Evolutionary conservation across 2,888 invertebrate genomes (phyloP).

Genomic region (Drosophila mayaguana): DNA sequence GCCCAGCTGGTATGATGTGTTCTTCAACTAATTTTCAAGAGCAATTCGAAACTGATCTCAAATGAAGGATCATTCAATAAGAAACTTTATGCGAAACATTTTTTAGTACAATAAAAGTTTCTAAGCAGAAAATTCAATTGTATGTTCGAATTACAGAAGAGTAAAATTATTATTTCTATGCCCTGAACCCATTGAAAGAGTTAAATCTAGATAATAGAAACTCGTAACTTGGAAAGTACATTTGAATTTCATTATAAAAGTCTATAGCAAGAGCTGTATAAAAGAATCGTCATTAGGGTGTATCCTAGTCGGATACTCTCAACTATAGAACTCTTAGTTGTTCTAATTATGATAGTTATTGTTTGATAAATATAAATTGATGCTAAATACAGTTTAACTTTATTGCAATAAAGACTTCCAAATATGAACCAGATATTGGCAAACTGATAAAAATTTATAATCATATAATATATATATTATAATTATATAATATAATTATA

Average conservation of each 20-base stretch:
- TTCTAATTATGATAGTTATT: neutral
- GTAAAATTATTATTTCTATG: too few relatives aligned
- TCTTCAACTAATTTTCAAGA: conserved; percentile 41
- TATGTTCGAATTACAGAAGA: neutral
- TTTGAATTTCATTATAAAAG: too few relatives aligned
- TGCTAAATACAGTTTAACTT: neutral
- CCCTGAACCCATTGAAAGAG: too few relatives aligned
- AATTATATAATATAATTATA: too few relatives aligned
- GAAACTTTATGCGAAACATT: neutral
- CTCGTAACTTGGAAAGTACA: too few relatives aligned
- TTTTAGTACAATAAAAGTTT: neutral
- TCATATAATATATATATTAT: neutral
- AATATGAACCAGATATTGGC: neutral
- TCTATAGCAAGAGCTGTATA: too few relatives aligned
- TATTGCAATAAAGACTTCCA: neutral
- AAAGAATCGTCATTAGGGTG: neutral
- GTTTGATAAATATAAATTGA: neutral
- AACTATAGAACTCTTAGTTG: neutral
- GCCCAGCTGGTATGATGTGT: conserved; percentile 60
- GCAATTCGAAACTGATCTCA: neutral
- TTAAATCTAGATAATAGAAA: too few relatives aligned
- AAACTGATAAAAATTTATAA: neutral
- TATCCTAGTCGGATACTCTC: neutral
- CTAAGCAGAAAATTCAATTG: neutral
- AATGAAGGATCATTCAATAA: neutral